Percentiles rank a stretch among this genome's conserved stretches.
Conservation (phyloP, 2,888 invertebrate genomes). For the Tiliacea aurago region DNA sequence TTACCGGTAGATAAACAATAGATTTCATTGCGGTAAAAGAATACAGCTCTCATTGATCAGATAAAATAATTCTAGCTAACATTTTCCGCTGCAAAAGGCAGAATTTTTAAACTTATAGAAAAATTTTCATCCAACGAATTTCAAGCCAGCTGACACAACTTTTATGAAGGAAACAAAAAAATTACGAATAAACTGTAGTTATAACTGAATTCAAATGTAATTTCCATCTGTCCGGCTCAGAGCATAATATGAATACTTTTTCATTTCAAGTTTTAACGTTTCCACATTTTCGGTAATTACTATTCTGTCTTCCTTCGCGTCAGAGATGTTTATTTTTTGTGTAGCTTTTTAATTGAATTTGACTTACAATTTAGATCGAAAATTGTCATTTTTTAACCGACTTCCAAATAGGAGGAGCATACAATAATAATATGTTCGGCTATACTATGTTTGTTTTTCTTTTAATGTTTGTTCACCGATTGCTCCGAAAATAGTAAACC, state of each 20-base stretch:
- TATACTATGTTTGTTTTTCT: too few relatives aligned
- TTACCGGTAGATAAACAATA: slow-evolving; percentile 9
- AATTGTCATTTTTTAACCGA: background rate
- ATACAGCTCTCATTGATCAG: slow-evolving; percentile 22
- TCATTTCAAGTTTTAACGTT: slow-evolving; percentile 58
- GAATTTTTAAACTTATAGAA: slow-evolving; percentile 54
- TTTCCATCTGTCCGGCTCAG: slow-evolving; percentile 63
- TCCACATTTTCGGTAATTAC: slow-evolving; percentile 60
- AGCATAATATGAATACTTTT: slow-evolving; percentile 63
- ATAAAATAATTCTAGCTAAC: slow-evolving; percentile 45
- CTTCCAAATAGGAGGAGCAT: too few relatives aligned
- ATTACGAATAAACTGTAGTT: slow-evolving; percentile 62
- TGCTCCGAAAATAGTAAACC: too few relatives aligned
- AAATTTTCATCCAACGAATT: slow-evolving; percentile 52
- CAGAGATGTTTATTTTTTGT: slow-evolving; percentile 32
- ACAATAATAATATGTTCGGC: too few relatives aligned
- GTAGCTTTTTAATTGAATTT: slow-evolving; percentile 27
- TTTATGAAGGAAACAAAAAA: slow-evolving; percentile 64
- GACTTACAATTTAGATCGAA: background rate
- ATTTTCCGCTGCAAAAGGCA: slow-evolving; percentile 37
- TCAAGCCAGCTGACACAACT: slow-evolving; percentile 62
- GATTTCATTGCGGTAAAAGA: slow-evolving; percentile 9
- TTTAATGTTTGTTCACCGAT: too few relatives aligned
- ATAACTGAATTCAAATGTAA: slow-evolving; percentile 69
- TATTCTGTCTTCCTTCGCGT: slow-evolving; percentile 41